Evolutionary conservation across 2,888 invertebrate genomes (phyloP), one percentile per base, ranked within the genome.

Genomic region (Rhopalosiphum nymphaeae): DNA sequence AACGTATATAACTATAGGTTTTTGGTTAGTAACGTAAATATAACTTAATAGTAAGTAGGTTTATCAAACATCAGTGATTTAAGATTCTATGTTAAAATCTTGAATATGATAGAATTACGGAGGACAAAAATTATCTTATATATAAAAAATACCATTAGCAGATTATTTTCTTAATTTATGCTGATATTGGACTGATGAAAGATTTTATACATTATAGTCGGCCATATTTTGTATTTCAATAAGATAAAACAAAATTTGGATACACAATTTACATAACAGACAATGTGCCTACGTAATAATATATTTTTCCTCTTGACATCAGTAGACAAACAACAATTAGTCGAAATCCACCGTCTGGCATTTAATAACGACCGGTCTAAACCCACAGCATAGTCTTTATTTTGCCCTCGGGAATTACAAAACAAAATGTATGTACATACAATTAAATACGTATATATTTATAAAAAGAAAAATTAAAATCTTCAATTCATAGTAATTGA

Each of bases 241-340:
- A 46, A 61, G 57, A 36, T 86, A 86, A 46, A 84, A 84, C 26
- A 86, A 92, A 56, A n/a, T 25, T 56, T 53, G 4, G 4, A 26
- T 42, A 56, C 44, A 49, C n/a, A 46, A 46, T 44, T 92, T 86
- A 57, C 86, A 92, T 46, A n/a, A 90, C 46, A 46, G 56, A 57
- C 61, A 61, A 10, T 67, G 61, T 46, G n/a, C 57, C 91, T 57
- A 57, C 85, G 85, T 86, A 85, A 57, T 86, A 57, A 86, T 57
- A 44, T 91, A 44, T 57, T 57, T 26, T 61, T 61, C 21, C 53
- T 53, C 36, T 49, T 91, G 42, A 78, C 10, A 44, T 25, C 67
- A 29, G 57, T 44, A 56, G n/a, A 56, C 53, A 56, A 84, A 93
- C 88, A 89, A 89, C 56, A 93, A 89, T 93, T 93, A 89, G 93